A percentile compares a stretch with the other conserved stretches of the same genome.
Evolutionary conservation across 2,113 vertebrate genomes (phyloP).

Genomic region (Hippocampus zosterae): DNA sequence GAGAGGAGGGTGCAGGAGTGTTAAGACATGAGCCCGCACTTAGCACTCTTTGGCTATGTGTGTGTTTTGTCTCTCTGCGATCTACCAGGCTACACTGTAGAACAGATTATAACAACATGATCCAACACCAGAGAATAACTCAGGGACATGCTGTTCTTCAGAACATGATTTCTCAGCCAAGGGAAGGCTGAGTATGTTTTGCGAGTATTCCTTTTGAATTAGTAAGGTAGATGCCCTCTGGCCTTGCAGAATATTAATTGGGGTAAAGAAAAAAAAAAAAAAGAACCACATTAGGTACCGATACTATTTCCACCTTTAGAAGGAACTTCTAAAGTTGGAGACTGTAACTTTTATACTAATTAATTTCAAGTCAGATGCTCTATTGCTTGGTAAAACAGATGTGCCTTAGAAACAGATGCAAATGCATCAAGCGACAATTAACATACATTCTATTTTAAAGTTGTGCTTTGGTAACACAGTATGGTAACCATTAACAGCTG

Average conservation of each 20-base stretch:
- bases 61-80: conserved; percentile 56
- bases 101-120: conserved; percentile 59
- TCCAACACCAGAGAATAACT: conserved; percentile 48
- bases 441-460: conserved; percentile 26
- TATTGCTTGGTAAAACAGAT: conserved; percentile 45
- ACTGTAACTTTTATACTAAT: conserved; percentile 33
- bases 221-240: conserved; percentile 44
- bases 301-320: conserved; percentile 29
- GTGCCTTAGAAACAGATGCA: conserved; percentile 38
- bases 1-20: conserved; percentile 35
- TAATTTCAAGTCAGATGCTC: conserved; percentile 36
- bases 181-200: conserved; percentile 38
- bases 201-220: conserved; percentile 46
- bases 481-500: conserved; percentile 39
- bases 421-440: conserved; percentile 54
- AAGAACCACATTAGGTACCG: neutral
- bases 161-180: conserved; percentile 56
- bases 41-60: conserved; percentile 49
- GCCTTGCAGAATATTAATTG: conserved; percentile 38
- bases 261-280: neutral
- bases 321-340: conserved; percentile 24
- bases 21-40: conserved; percentile 30
- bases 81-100: conserved; percentile 49
- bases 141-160: conserved; percentile 52
- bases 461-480: conserved; percentile 37